phyloP scores from a whole-genome alignment of 2,888 invertebrate species.

The Aplocera efformata region DNA sequence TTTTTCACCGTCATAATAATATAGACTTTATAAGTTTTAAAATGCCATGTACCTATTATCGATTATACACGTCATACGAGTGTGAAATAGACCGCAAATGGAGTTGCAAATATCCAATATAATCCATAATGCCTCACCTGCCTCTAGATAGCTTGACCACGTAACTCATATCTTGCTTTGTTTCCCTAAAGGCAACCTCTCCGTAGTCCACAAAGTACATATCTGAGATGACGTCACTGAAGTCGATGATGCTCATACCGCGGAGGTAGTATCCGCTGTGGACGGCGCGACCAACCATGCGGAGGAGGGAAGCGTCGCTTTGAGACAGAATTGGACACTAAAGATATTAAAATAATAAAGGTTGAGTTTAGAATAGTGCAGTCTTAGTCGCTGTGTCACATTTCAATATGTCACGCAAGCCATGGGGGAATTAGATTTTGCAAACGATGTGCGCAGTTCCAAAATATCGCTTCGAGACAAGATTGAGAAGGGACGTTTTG shows the following conservation, averaged over 20 bases:
- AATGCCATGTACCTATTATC: too few relatives aligned
- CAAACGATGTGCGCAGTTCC: too few relatives aligned
- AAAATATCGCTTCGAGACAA: too few relatives aligned
- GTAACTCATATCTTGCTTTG: slow-evolving; percentile 10
- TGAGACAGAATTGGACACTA: slow-evolving; percentile 60
- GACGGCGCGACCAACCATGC: slow-evolving; percentile 56
- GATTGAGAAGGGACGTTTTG: too few relatives aligned
- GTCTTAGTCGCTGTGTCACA: too few relatives aligned
- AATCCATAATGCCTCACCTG: slow-evolving; percentile 36
- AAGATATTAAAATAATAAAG: background rate
- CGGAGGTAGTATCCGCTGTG: slow-evolving; percentile 53
- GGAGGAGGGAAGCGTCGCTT: slow-evolving; percentile 53
- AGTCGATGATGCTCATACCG: slow-evolving; percentile 44
- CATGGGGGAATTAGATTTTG: too few relatives aligned
- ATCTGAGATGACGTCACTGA: slow-evolving; percentile 50
- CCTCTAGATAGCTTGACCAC: slow-evolving; percentile 42
- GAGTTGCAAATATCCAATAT: too few relatives aligned
- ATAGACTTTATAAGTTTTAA: too few relatives aligned
- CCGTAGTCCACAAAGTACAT: slow-evolving; percentile 61
- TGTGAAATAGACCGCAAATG: too few relatives aligned
- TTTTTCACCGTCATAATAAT: too few relatives aligned
- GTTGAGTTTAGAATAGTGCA: background rate
- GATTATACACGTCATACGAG: too few relatives aligned
- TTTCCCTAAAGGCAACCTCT: slow-evolving; percentile 37
- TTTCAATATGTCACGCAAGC: too few relatives aligned